Evolutionary conservation across 2,113 vertebrate genomes (phyloP), one percentile per base, ranked within the genome.

Genomic region (Uropsilus gracilis): DNA sequence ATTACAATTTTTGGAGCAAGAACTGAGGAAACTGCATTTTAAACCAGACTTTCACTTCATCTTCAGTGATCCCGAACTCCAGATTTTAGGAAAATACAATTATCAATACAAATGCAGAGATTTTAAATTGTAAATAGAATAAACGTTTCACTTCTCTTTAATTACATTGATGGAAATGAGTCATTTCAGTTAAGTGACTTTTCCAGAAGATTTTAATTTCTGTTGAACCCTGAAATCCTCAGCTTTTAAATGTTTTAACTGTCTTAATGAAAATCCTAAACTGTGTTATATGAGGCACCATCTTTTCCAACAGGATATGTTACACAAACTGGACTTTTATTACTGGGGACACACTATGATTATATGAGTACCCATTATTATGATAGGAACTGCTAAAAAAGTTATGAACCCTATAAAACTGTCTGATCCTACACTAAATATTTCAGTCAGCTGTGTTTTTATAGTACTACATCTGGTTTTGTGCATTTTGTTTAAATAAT

Each of bases 161-260:
- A 71, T 17, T 77, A 28, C 72, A 46, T 64, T 90, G 14, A 13
- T n/a, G 14, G 22, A 89, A 93, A 83, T 46, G n/a, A 90, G 16
- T 34, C 42, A 17, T 86, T 93, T 39, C 26, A 44, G 34, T 22
- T 55, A 57, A 81, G 55, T 30, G 42, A 88, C 18, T 64, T 95
- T 91, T 61, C 66, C 37, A 73, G 59, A 94, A 91, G 32, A 90
- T 84, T 90, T 86, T 50, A 78, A 85, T 86, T 80, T 90, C 32
- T 75, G 34, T 61, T 92, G 73, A 28, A 16, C 4, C 34, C 8
- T 0, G 18, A 78, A 76, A 12, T 57, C 18, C 55, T 84, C 72
- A 48, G 82, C 53, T 82, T 90, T 81, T 78, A 66, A 91, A 73
- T 80, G 80, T 89, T 94, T 93, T 86, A 84, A 94, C 64, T 18